Percentiles rank a stretch among this genome's conserved stretches.
These are phyloP conservation scores for Muscicapa adusta DNA, from an alignment of 2,113 vertebrate genomes.

Conservation along the genomic window DNA sequence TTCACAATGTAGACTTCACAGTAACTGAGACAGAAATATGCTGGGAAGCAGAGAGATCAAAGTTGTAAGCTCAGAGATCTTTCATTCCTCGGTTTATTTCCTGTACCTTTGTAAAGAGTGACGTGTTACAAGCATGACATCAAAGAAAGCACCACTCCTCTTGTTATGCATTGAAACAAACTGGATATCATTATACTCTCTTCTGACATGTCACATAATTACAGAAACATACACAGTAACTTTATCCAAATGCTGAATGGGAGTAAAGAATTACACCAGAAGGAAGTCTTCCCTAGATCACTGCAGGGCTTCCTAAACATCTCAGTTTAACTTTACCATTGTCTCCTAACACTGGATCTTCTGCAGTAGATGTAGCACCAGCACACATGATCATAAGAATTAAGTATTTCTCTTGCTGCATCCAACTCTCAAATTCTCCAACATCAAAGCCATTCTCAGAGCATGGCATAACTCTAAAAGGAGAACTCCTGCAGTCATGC, in stretches of 20 bases:
- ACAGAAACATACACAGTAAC: background rate
- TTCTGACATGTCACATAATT: background rate
- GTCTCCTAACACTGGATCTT: background rate
- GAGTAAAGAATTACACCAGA: background rate
- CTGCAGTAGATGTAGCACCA: background rate
- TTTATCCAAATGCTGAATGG: background rate
- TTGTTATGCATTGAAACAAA: background rate
- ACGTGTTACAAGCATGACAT: background rate
- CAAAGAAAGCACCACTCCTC: slow-evolving; percentile 17
- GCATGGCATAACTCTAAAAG: background rate
- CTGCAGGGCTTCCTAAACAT: background rate
- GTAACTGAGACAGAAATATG: background rate
- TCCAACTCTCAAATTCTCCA: background rate
- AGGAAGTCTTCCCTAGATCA: background rate
- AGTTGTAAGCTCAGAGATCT: background rate
- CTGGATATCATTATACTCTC: background rate
- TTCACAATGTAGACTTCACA: background rate
- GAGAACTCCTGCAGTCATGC: background rate
- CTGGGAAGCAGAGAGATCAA: background rate
- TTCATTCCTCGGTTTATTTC: background rate
- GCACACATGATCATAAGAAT: background rate
- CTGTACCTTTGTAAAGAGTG: background rate
- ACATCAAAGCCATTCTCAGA: background rate
- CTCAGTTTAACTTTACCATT: background rate
- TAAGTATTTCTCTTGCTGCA: background rate